Conservation (phyloP, 2,113 vertebrate species). For the Microcebus griseorufus region DNA sequence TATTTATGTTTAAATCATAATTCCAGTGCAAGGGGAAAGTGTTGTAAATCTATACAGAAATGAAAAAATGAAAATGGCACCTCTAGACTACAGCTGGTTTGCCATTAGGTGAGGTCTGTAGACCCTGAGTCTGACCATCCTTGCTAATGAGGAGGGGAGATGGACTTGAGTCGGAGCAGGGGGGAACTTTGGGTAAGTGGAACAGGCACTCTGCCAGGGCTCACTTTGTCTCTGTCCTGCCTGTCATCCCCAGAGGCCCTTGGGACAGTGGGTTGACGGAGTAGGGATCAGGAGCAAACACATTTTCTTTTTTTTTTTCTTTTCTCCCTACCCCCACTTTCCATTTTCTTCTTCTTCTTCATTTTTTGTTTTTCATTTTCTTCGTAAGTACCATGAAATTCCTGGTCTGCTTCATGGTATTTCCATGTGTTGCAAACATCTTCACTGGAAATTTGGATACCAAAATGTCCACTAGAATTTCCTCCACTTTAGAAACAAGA, state of each 20-base stretch:
- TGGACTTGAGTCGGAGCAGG: background rate
- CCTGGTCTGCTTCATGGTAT: conserved; percentile 41
- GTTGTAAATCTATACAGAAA: conserved; percentile 12
- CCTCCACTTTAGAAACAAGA: conserved; percentile 45
- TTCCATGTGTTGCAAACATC: conserved; percentile 61
- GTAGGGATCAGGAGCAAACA: background rate
- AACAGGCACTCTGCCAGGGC: background rate
- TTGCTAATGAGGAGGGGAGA: background rate
- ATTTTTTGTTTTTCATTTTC: background rate
- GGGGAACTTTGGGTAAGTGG: background rate
- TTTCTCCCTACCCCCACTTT: background rate
- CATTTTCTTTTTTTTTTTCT: conserved; percentile 11
- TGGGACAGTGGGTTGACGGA: conserved; percentile 22
- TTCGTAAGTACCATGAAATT: conserved; percentile 51
- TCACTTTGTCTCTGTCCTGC: conserved; percentile 34
- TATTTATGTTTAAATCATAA: conserved; percentile 58
- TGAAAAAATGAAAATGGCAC: background rate
- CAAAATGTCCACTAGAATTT: conserved; percentile 68
- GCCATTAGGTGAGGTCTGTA: background rate
- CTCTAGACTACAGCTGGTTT: background rate
- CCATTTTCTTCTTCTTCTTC: background rate
- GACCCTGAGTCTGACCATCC: background rate
- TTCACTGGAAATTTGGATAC: conserved; percentile 55
- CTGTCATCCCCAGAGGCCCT: background rate
- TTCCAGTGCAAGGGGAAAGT: background rate